These are phyloP conservation scores for Nomada goodeniana DNA, from an alignment of 2,888 invertebrate species.

Conservation along the genomic window DNA sequence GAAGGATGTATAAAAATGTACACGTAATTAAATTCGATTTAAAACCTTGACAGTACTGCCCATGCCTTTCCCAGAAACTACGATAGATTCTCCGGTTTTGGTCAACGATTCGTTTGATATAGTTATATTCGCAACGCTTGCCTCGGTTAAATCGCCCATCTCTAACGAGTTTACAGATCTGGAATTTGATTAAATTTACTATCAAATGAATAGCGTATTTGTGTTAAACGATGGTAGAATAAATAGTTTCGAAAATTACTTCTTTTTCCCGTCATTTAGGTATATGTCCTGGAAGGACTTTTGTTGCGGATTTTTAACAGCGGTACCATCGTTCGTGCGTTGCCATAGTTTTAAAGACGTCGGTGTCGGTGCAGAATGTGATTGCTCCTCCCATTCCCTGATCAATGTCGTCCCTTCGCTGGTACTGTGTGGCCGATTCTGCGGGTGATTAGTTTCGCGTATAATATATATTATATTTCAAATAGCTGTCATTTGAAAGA, in stretches of 20 bases:
- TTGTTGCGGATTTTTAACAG: conserved; percentile 75
- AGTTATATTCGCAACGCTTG: conserved; percentile 81
- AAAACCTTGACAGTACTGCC: conserved; percentile 81
- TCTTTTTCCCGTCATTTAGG: conserved; percentile 76
- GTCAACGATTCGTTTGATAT: conserved; percentile 82
- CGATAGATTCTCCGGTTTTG: conserved; percentile 82
- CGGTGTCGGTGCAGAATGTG: conserved; percentile 90
- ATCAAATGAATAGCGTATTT: conserved; percentile 3
- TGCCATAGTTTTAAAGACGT: conserved; percentile 86
- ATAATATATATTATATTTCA: background rate
- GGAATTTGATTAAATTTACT: conserved; percentile 17
- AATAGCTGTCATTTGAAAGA: conserved; percentile 11
- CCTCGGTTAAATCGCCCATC: conserved; percentile 76
- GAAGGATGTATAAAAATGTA: background rate
- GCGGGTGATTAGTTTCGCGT: conserved; percentile 6
- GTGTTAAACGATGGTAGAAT: background rate
- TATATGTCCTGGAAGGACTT: conserved; percentile 79
- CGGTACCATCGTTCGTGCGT: conserved; percentile 74
- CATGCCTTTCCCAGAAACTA: conserved; percentile 83
- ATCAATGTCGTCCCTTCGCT: conserved; percentile 86
- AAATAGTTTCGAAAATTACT: conserved; percentile 63
- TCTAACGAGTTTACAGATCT: conserved; percentile 78
- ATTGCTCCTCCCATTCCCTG: conserved; percentile 89
- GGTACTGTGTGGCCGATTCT: conserved; percentile 86
- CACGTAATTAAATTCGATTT: conserved; percentile 13